Conservation (phyloP, 2,888 invertebrate genomes). For the Cyclophora albipunctata region DNA sequence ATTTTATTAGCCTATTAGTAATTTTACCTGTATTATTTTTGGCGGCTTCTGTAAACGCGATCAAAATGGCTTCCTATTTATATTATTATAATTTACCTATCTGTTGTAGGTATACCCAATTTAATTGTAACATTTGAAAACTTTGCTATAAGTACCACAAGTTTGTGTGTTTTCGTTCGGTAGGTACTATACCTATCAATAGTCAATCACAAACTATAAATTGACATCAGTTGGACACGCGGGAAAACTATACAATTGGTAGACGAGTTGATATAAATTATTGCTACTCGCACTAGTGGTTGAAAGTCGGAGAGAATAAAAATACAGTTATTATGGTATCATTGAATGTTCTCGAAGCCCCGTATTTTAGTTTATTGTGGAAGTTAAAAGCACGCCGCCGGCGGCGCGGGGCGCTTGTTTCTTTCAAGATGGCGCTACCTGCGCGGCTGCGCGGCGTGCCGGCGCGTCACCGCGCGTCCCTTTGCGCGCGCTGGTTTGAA, state of each 20-base stretch:
- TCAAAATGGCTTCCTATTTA: slow-evolving; percentile 76
- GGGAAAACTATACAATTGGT: slow-evolving; percentile 46
- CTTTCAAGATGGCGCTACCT: slow-evolving; percentile 66
- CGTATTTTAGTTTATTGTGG: slow-evolving; percentile 24
- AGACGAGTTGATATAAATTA: background rate
- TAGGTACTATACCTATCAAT: background rate
- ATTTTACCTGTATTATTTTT: slow-evolving; percentile 33
- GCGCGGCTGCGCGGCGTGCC: slow-evolving; percentile 72
- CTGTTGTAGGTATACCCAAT: slow-evolving; percentile 32
- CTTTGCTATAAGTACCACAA: too few species aligned
- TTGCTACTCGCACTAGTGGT: background rate
- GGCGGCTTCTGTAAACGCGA: slow-evolving; percentile 66
- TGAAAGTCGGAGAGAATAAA: background rate
- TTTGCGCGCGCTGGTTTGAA: slow-evolving; percentile 65
- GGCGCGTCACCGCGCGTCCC: slow-evolving; percentile 55
- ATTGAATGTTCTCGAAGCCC: slow-evolving; percentile 20
- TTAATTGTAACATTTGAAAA: background rate
- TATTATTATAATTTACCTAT: slow-evolving; percentile 28
- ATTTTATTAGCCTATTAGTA: too few species aligned
- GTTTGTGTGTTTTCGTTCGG: too few species aligned
- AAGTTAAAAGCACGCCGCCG: slow-evolving; percentile 55
- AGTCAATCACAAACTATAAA: background rate
- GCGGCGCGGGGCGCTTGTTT: slow-evolving; percentile 44
- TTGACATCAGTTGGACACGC: slow-evolving; percentile 31
- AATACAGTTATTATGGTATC: slow-evolving; percentile 6